Evolutionary conservation across 2,888 invertebrate species (phyloP), one percentile per base, ranked within the genome.

Genomic region (Athalia circularis): DNA sequence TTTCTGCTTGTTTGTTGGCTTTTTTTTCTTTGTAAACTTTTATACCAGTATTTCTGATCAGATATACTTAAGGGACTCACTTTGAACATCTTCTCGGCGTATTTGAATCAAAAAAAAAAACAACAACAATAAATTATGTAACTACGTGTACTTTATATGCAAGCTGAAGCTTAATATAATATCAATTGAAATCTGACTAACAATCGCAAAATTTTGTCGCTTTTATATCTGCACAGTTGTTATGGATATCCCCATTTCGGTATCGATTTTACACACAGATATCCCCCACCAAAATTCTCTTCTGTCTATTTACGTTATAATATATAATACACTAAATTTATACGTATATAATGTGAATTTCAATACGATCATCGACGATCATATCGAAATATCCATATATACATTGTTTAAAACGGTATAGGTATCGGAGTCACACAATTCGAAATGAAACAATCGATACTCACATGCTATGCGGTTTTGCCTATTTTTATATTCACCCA

Each of bases 191-290:
- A 43, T 77, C 61, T 77, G 70, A 72, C 57, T 57, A 11, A 52
- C 29, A 29, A 29, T 61, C 50, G 50, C 48, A 13, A 54, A 43
- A 57, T 43, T 70, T 77, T 68, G 45, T 59, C 61, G 67, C 77
- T 77, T 77, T 77, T 77, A 77, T 77, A 75, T 29, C 29, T 29
- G 29, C 29, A 29, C 11, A 68, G 48, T 59, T 62, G 13, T 50
- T 45, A 11, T 29, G 29, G 59, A 0, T 47, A 70, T 47, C 43
- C 59, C 72, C 57, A 72, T 59, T 47, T 72, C 72, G 72, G 54
- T 54, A 9, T 59, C 72, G n/a, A 8, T 52, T 52, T 68, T 50
- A 54, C 43, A 68, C 68, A 50, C 68, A 29, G 29, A 29, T 29
- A 29, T 29, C 29, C 29, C 29, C 29, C 29, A 29, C 29, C 29